phyloP scores from a whole-genome alignment of 2,888 invertebrate species.

The Ypsolopha sequella region DNA sequence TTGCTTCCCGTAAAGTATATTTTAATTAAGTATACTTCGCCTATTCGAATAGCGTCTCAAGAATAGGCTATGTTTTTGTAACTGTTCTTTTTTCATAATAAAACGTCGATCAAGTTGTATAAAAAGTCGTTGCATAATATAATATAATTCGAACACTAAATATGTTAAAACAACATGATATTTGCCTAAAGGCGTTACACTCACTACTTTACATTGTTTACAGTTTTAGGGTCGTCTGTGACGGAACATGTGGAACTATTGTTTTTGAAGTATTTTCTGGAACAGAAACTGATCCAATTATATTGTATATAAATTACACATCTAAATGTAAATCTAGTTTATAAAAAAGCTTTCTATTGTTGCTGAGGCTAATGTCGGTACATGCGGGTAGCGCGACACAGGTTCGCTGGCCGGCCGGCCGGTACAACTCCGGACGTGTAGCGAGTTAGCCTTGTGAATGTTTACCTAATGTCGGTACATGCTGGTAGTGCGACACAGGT shows the following conservation, averaged over 20 bases:
- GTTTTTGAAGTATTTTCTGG: not conserved
- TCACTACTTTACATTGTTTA: constrained; percentile 9
- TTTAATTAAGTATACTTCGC: no score
- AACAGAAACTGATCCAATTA: not conserved
- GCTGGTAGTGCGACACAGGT: no score
- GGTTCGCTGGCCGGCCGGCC: no score
- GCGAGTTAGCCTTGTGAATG: no score
- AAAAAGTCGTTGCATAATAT: not conserved
- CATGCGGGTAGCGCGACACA: no score
- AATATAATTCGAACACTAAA: constrained; percentile 14
- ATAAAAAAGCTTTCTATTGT: not conserved
- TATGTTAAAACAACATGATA: constrained; percentile 49
- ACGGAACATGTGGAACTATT: not conserved
- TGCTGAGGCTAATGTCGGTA: not conserved
- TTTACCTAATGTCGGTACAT: no score
- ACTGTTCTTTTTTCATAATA: constrained; percentile 14
- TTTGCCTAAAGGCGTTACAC: constrained; percentile 41
- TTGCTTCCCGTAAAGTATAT: no score
- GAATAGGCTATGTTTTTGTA: no score
- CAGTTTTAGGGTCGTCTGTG: not conserved
- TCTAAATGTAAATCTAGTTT: not conserved
- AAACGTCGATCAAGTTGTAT: constrained; percentile 20
- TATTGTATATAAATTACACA: not conserved
- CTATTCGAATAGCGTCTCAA: no score
- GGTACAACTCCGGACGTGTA: no score